Base-by-base conservation (phyloP, 2,888 invertebrate species). In the Plebejus anna region DNA sequence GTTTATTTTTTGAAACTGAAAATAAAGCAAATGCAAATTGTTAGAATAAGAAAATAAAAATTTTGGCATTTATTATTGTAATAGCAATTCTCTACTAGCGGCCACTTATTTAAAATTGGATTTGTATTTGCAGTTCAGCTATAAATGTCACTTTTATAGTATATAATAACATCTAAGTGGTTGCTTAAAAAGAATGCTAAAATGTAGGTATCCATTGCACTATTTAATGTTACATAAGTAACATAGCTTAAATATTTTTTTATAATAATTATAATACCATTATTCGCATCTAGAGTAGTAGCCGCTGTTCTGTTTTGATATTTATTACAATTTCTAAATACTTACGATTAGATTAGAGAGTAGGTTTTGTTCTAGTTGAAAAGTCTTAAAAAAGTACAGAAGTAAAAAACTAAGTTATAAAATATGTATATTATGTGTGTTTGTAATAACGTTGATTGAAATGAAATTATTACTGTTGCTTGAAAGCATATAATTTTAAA, bases 21-120 rank as follows among this genome's bases (percentile, higher is more conserved):
- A 36, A 13, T 32, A 5, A 32, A 13, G 32, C 66, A 32, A 36
- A 71, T 42, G 32, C 66, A 66, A 66, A 71, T 22, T 38, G 38
- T 38, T 71, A 71, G 38, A 42, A 71, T 71, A 42, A 71, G 28
- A 9, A 42, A 71, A 71, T n/a, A 13, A 66, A 66, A 28, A 11
- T 28, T 66, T 66, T 66, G 66, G 66, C 66, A 66, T 66, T 66
- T 66, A 66, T 61, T 61, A 61, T 66, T 66, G 66, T 66, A 32
- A 66, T 66, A 32, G 66, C 66, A 36, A 66, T 32, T 36, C 28
- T 11, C 32, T 36, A 66, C 66, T 66, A 16, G 66, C 66, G 66
- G 16, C 66, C 66, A 66, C 66, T 66, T 32, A 36, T 61, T 47
- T 61, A 4, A 28, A 28, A 28, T 28, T 61, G 28, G 22, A 22